These are phyloP conservation scores for Chironomus riparius DNA, from an alignment of 2,888 invertebrate species.

Conservation along the genomic window DNA sequence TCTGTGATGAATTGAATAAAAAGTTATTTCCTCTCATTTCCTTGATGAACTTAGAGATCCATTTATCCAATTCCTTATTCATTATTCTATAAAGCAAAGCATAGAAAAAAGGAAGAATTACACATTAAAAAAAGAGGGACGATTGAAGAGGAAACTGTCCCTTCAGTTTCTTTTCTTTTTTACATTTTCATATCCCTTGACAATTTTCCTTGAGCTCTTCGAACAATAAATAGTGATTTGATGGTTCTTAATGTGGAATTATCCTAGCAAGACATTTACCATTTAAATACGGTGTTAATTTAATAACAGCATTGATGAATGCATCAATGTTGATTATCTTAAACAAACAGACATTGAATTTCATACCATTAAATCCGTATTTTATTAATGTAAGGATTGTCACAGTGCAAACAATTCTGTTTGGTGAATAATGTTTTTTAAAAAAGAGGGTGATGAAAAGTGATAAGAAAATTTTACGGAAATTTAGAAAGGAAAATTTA, in stretches of 20 bases:
- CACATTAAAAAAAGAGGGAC: background rate
- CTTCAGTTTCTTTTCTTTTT: background rate
- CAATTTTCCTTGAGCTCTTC: slow-evolving; percentile 1
- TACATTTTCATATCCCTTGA: background rate
- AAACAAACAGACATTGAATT: slow-evolving; percentile 19
- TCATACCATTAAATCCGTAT: background rate
- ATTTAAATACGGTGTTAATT: slow-evolving; percentile 21
- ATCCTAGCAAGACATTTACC: slow-evolving; percentile 15
- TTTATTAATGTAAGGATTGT: background rate
- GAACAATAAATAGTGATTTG: slow-evolving; percentile 25
- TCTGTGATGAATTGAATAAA: slow-evolving; percentile 3
- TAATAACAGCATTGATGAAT: slow-evolving; percentile 13
- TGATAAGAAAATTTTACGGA: slow-evolving; percentile 17
- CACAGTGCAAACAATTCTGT: background rate
- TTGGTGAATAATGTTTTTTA: background rate
- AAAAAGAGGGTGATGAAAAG: slow-evolving; percentile 12
- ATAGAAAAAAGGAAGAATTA: background rate
- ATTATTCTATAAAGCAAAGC: background rate
- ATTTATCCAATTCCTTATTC: background rate
- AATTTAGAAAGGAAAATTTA: slow-evolving; percentile 4
- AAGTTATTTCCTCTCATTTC: slow-evolving; percentile 16
- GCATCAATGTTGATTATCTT: slow-evolving; percentile 19
- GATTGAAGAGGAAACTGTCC: background rate
- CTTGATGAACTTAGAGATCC: slow-evolving; percentile 12
- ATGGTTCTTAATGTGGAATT: slow-evolving; percentile 24